phyloP scores from a whole-genome alignment of 1,140 invertebrate genomes.

The Papilio polytes region DNA sequence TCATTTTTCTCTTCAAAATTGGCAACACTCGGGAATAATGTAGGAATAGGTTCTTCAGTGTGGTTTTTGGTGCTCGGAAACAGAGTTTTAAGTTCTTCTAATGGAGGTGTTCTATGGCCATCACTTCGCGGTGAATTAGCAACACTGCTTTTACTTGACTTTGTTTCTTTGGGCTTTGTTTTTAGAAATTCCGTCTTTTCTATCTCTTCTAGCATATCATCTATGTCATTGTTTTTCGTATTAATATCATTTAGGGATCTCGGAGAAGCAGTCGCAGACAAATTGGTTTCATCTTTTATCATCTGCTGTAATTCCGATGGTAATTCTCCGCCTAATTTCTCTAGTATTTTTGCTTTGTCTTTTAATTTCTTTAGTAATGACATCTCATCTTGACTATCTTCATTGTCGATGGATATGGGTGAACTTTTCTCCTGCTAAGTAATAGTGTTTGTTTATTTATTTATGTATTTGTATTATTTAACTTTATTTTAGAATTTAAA shows the following conservation, averaged over 20 bases:
- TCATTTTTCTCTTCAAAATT: constrained; percentile 53
- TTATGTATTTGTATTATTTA: neutral
- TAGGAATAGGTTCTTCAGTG: constrained; percentile 45
- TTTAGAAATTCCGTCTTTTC: constrained; percentile 77
- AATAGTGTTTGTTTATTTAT: constrained; percentile 2
- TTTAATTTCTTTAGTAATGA: constrained; percentile 65
- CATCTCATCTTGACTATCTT: constrained; percentile 72
- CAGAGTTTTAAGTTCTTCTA: constrained; percentile 61
- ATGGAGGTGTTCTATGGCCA: constrained; percentile 54
- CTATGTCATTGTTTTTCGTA: constrained; percentile 62
- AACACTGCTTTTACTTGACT: constrained; percentile 51
- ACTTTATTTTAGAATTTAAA: constrained; percentile 12
- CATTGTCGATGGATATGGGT: constrained; percentile 50
- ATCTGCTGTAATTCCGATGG: constrained; percentile 71
- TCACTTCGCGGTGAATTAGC: constrained; percentile 59
- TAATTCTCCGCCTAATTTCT: constrained; percentile 75
- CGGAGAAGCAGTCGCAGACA: constrained; percentile 49
- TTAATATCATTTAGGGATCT: constrained; percentile 49
- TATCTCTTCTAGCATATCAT: constrained; percentile 75
- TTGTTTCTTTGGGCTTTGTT: constrained; percentile 57
- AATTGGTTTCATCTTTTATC: constrained; percentile 63
- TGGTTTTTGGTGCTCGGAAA: constrained; percentile 61
- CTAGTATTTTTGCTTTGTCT: constrained; percentile 74
- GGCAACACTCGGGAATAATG: constrained; percentile 58
- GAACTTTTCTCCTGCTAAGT: constrained; percentile 47